These are phyloP conservation scores for Microtus pennsylvanicus DNA, from an alignment of 2,113 vertebrate genomes.

Conservation along the genomic window DNA sequence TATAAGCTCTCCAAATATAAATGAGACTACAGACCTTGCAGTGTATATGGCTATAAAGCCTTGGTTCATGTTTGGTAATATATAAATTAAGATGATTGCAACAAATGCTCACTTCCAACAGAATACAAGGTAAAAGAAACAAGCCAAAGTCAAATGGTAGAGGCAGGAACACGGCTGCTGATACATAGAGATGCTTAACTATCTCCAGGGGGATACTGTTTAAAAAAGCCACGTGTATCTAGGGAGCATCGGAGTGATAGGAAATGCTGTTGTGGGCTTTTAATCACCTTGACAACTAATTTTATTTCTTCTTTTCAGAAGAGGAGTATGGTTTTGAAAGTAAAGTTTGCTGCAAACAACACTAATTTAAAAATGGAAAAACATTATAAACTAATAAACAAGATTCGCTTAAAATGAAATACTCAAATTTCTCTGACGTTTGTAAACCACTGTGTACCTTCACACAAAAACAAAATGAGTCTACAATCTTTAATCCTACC, in stretches of 20 bases:
- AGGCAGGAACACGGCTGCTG: neutral
- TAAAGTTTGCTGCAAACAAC: neutral
- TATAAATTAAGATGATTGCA: neutral
- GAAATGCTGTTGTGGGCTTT: neutral
- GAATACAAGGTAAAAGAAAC: conserved; percentile 33
- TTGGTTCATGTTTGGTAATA: neutral
- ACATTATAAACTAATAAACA: neutral
- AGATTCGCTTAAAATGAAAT: neutral
- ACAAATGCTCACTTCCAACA: conserved; percentile 36
- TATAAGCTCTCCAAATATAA: neutral
- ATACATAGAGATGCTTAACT: conserved; percentile 29
- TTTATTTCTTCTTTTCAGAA: neutral
- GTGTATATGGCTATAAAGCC: neutral
- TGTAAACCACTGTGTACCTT: neutral
- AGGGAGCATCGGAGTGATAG: neutral
- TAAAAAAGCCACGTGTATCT: neutral
- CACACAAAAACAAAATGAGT: neutral
- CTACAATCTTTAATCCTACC: neutral
- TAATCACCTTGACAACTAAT: neutral
- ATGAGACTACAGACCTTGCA: neutral
- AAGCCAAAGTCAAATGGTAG: conserved; percentile 6
- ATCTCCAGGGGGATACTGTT: neutral
- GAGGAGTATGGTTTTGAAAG: neutral
- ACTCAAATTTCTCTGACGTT: neutral
- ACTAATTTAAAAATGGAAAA: neutral